Conservation (phyloP, 2,113 vertebrate species). For the Oncorhynchus mykiss region DNA sequence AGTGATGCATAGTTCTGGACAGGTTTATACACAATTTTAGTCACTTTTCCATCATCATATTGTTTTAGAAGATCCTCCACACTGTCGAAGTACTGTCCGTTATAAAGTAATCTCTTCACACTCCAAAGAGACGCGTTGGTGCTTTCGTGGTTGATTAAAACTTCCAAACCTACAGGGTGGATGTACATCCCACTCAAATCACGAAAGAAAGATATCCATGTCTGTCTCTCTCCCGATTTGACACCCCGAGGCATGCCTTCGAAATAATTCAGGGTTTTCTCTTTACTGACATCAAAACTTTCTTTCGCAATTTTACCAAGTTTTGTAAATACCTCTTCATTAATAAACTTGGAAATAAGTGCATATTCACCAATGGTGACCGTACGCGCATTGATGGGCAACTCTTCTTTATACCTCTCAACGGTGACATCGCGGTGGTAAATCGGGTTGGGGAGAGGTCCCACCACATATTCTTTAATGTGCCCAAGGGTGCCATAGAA, state of each 20-base stretch:
- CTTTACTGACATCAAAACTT: conserved; percentile 69
- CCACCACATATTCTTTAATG: conserved; percentile 83
- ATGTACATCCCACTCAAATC: conserved; percentile 73
- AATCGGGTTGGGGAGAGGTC: conserved; percentile 67
- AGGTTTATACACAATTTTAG: conserved; percentile 62
- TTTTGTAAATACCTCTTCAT: conserved; percentile 58
- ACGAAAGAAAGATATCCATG: conserved; percentile 87
- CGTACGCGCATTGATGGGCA: conserved; percentile 73
- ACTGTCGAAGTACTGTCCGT: conserved; percentile 77
- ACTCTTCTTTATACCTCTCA: conserved; percentile 57
- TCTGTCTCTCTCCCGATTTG: conserved; percentile 77
- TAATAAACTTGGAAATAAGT: conserved; percentile 64
- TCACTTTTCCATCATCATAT: conserved; percentile 66
- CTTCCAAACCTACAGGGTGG: conserved; percentile 85
- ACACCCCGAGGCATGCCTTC: conserved; percentile 80
- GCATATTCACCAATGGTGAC: conserved; percentile 74
- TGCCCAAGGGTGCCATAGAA: conserved; percentile 68
- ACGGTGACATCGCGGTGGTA: conserved; percentile 66
- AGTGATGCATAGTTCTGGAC: conserved; percentile 74
- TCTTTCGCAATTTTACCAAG: conserved; percentile 62
- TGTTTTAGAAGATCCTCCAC: conserved; percentile 58
- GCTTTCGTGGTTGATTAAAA: conserved; percentile 79
- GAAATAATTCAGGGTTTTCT: conserved; percentile 49
- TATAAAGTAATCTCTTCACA: conserved; percentile 77
- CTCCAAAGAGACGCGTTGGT: conserved; percentile 71